Evolutionary conservation across 2,797 vertebrate species (phyloP).

Genomic region (Emys orbicularis): DNA sequence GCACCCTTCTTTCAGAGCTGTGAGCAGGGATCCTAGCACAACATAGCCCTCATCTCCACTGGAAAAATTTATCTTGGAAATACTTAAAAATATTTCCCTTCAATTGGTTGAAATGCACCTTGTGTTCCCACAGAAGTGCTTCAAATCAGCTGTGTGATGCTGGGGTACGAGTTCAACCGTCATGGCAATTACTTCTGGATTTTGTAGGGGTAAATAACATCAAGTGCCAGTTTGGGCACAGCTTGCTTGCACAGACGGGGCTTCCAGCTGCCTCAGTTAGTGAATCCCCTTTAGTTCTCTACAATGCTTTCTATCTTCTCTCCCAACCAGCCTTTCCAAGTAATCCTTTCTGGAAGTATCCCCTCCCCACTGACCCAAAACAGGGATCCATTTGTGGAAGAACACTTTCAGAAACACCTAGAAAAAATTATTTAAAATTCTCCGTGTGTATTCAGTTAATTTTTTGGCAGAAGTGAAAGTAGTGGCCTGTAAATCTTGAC

Average conservation of each 20-base stretch:
- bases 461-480: neutral
- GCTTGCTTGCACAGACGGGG: neutral
- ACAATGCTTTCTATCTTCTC: neutral
- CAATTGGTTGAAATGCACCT: neutral
- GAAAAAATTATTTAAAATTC: neutral
- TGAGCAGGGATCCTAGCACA: neutral
- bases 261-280: neutral
- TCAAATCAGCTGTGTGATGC: neutral
- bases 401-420: neutral
- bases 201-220: neutral
- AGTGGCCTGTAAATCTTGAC: neutral
- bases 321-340: neutral
- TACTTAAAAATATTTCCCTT: neutral
- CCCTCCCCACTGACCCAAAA: neutral
- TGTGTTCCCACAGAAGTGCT: neutral
- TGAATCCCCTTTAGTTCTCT: neutral
- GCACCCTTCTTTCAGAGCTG: neutral
- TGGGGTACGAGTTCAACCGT: neutral
- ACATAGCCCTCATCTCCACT: neutral
- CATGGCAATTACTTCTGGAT: neutral
- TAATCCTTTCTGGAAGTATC: neutral
- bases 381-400: too few relatives aligned
- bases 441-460: neutral
- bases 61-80: neutral
- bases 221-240: neutral